Base-by-base conservation (phyloP, 1,140 invertebrate genomes). In the Brachionus asplanchnoidis region DNA sequence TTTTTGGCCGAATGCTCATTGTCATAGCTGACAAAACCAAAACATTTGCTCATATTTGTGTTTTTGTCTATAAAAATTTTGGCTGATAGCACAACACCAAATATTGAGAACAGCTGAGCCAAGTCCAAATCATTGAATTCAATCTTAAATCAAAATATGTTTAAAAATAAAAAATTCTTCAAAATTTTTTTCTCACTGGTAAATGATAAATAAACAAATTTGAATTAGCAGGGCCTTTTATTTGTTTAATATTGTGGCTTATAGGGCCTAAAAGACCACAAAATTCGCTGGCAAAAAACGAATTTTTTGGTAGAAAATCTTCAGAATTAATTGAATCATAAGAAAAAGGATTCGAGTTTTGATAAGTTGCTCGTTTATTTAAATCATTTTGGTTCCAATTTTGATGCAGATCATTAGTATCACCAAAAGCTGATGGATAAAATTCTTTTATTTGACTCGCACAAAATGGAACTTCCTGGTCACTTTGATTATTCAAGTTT, bases 181-280 rank as follows among this genome's bases (percentile, higher is more conserved):
- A 3, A 46, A n/a, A 46, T 0, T 46, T 12, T 28, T 65, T 40
- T 36, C 40, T 44, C 50, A 84, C 60, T 79, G 97, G 97, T 91
- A 99, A 93, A 92, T 99, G 97, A 92, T 99, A 99, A 91, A 99
- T 99, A 93, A 99, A 99, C 86, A 99, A 93, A 91, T 99, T 99
- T 92, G 97, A 99, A 89, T 97, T 97, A 92, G 99, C 97, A 86
- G 97, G 97, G 89, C 97, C 97, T 88, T 65, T 56, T 36, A 70
- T 70, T 70, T 84, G 82, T 36, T 84, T 84, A 8, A 60, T 20
- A 65, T 80, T 28, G 2, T 44, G 26, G 40, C 17, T 44, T 23
- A 20, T 23, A 0, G 75, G 50, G 5, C n/a, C 36, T 46, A 46
- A n/a, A 20, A 32, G 12, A 6, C 40, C n/a, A 17, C 11, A 14